A percentile compares a stretch with the other conserved stretches of the same genome.
These are phyloP conservation scores for Fistularia commersonii DNA, from an alignment of 2,797 vertebrate genomes.

Conservation along the genomic window DNA sequence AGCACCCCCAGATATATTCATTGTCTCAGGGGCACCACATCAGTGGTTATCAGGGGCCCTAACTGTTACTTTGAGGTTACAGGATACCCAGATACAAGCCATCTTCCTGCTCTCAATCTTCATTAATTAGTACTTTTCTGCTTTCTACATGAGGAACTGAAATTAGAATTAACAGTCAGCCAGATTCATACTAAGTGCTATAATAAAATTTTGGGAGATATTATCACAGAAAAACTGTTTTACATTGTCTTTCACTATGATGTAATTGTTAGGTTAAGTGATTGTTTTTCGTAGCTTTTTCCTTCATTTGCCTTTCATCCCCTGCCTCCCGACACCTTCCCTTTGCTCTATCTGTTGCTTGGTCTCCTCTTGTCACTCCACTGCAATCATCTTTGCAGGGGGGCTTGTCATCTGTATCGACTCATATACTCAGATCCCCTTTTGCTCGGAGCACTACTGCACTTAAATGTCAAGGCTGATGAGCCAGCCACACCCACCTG, in stretches of 20 bases:
- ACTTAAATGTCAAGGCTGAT: constrained; percentile 98
- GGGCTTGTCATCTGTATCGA: constrained; percentile 80
- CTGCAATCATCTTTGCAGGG: constrained; percentile 95
- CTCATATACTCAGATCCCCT: constrained; percentile 91
- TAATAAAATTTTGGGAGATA: not conserved
- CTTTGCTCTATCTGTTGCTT: constrained; percentile 71
- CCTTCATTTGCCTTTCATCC: constrained; percentile 62
- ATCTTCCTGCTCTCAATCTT: too few species aligned
- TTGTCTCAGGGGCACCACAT: too few species aligned
- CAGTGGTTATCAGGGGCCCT: too few species aligned
- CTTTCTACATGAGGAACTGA: too few species aligned
- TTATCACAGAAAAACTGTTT: not conserved
- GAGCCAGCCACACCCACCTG: constrained; percentile 77
- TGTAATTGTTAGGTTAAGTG: constrained; percentile 64
- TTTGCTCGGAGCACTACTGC: constrained; percentile 94
- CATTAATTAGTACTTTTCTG: too few species aligned
- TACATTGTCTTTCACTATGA: not conserved
- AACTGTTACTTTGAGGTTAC: too few species aligned
- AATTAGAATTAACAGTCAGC: too few species aligned
- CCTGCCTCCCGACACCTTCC: constrained; percentile 60
- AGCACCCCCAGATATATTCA: too few species aligned
- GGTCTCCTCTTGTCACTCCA: constrained; percentile 74
- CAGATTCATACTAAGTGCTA: not conserved
- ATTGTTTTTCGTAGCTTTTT: constrained; percentile 58
- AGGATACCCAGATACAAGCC: too few species aligned